Conservation (phyloP, 1,140 invertebrate species). For the Ips typographus region DNA sequence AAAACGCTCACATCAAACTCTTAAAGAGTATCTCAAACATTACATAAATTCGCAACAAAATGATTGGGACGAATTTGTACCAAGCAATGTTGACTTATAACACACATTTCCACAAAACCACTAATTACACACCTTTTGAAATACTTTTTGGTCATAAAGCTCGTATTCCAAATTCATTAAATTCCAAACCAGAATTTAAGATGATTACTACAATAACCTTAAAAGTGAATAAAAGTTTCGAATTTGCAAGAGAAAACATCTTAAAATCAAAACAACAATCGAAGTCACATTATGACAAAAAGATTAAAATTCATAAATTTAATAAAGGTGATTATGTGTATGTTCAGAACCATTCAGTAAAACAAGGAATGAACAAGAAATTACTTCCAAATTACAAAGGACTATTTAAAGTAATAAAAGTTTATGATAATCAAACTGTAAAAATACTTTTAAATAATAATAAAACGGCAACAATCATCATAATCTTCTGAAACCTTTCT, state of each 20-base stretch:
- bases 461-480: constrained; percentile 33
- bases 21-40: constrained; percentile 47
- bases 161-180: constrained; percentile 37
- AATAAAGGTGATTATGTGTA: constrained; percentile 37
- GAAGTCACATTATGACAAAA: constrained; percentile 45
- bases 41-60: constrained; percentile 41
- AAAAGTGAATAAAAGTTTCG: constrained; percentile 43
- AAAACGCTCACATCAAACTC: constrained; percentile 45
- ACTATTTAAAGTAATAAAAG: constrained; percentile 30
- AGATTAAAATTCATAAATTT: constrained; percentile 32
- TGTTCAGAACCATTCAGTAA: constrained; percentile 28
- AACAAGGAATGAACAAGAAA: constrained; percentile 30
- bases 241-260: constrained; percentile 46
- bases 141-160: constrained; percentile 50
- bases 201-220: constrained; percentile 46
- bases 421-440: constrained; percentile 29
- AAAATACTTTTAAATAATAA: constrained; percentile 28
- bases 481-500: constrained; percentile 37
- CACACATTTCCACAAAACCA: constrained; percentile 47
- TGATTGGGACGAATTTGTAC: constrained; percentile 47
- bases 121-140: constrained; percentile 51
- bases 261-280: constrained; percentile 40
- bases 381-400: constrained; percentile 30
- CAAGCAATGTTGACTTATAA: constrained; percentile 51
- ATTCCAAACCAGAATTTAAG: constrained; percentile 36